Percentiles rank a stretch among this genome's conserved stretches.
Evolutionary conservation across 2,797 vertebrate genomes (phyloP).

Genomic region (Hippopotamyrus pictus): DNA sequence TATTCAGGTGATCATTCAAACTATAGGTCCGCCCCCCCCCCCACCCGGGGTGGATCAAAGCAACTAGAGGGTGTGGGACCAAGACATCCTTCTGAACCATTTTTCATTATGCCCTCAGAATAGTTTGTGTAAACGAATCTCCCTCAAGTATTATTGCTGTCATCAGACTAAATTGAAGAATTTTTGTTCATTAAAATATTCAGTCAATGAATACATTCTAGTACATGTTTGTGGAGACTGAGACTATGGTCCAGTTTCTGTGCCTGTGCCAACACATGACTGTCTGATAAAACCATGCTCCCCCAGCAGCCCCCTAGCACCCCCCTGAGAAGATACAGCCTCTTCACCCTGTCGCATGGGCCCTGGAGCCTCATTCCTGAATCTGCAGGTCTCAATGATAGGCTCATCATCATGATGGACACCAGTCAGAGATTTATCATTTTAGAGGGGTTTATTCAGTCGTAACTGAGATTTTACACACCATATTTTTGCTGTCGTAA

Average conservation of each 20-base stretch:
- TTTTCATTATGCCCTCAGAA: background rate
- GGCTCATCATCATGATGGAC: background rate
- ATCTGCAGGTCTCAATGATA: background rate
- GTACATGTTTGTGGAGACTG: background rate
- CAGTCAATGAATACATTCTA: background rate
- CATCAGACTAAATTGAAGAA: background rate
- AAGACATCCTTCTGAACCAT: background rate
- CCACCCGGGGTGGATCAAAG: no score
- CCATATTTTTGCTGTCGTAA: background rate
- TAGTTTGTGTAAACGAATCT: background rate
- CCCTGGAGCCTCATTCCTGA: background rate
- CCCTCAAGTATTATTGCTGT: background rate
- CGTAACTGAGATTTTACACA: background rate
- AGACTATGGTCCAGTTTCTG: background rate
- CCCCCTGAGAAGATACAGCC: background rate
- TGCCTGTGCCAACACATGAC: background rate
- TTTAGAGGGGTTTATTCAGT: background rate
- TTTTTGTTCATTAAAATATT: background rate
- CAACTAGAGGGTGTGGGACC: background rate
- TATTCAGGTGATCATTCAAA: background rate
- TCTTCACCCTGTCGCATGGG: background rate
- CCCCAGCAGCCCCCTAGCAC: background rate
- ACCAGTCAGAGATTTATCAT: background rate
- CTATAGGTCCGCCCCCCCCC: background rate
- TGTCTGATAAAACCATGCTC: background rate